Conservation (phyloP, 2,113 vertebrate genomes). For the Corvus moneduloides region DNA sequence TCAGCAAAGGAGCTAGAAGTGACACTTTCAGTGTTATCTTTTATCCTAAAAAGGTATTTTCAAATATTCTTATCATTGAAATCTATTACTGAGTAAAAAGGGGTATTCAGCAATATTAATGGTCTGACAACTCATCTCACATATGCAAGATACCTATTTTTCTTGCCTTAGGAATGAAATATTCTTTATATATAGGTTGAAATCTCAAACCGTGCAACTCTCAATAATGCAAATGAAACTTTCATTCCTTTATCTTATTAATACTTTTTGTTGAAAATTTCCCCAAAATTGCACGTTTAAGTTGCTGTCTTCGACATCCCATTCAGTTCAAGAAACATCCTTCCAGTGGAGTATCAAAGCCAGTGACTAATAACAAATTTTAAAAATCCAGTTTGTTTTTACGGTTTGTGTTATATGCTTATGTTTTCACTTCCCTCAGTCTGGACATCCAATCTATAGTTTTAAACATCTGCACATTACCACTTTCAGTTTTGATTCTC, state of each 20-base stretch:
- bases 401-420: not conserved
- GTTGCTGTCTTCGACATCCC: not conserved
- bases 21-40: not conserved
- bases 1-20: not conserved
- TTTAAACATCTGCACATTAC: not conserved
- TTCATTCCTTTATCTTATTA: not conserved
- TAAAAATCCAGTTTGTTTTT: not conserved
- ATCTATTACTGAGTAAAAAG: not conserved
- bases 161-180: not conserved
- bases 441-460: not conserved
- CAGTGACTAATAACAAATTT: not conserved
- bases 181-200: not conserved
- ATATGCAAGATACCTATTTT: not conserved
- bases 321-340: not conserved
- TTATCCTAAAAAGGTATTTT: not conserved
- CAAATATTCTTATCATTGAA: not conserved
- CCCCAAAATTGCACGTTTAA: not conserved
- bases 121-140: not conserved
- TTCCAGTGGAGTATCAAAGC: not conserved
- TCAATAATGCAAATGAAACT: not conserved
- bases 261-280: not conserved
- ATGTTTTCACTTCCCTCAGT: not conserved
- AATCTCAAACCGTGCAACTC: not conserved
- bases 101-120: not conserved
- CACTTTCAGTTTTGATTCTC: not conserved